Evolutionary conservation across 2,888 invertebrate species (phyloP).

Genomic region (Drosophila recens): DNA sequence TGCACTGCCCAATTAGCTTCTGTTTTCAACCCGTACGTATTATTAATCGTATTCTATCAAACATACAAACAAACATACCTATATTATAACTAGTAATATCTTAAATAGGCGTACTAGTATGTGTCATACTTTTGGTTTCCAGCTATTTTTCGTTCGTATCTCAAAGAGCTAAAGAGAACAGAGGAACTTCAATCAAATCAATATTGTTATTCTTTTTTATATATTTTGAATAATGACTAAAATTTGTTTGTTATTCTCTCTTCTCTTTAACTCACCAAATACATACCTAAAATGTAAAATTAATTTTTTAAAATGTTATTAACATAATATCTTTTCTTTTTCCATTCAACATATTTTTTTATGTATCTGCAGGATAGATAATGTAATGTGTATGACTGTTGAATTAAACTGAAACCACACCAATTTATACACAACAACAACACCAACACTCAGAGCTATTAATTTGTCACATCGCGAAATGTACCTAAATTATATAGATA

Average conservation of each 20-base stretch:
- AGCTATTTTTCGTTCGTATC: slow-evolving; percentile 27
- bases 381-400: slow-evolving; percentile 44
- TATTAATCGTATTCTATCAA: slow-evolving; percentile 23
- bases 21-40: slow-evolving; percentile 54
- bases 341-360: slow-evolving; percentile 26
- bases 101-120: slow-evolving; percentile 22
- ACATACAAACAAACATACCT: slow-evolving; percentile 16
- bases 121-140: slow-evolving; percentile 16
- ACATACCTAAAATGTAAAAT: slow-evolving; percentile 7
- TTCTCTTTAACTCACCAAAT: slow-evolving; percentile 24
- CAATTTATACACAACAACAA: slow-evolving; percentile 22
- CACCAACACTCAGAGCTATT: slow-evolving; percentile 18
- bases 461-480: slow-evolving; percentile 12
- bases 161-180: slow-evolving; percentile 21
- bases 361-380: slow-evolving; percentile 45
- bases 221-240: background rate
- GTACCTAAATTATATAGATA: slow-evolving; percentile 39
- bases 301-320: slow-evolving; percentile 54
- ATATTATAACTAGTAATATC: slow-evolving; percentile 24
- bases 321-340: slow-evolving; percentile 53
- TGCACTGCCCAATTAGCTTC: slow-evolving; percentile 69
- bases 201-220: background rate
- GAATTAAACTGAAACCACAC: slow-evolving; percentile 38
- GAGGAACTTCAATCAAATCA: slow-evolving; percentile 1
- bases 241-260: slow-evolving; percentile 17